Conservation (phyloP, 2,113 vertebrate species). For the Zosterops hypoxanthus region DNA sequence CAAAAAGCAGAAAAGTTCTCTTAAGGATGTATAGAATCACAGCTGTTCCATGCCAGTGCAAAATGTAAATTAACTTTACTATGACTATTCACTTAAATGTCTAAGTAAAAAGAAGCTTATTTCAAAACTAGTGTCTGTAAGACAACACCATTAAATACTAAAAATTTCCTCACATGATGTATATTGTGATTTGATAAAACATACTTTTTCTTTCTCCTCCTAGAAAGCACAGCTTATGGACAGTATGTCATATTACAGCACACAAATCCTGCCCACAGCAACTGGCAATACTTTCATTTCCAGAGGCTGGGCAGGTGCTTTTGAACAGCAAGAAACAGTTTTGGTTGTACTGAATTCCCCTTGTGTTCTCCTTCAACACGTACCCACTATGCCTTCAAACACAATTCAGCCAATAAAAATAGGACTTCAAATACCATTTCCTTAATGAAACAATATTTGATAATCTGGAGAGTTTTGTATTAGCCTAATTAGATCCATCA, state of each 20-base stretch:
- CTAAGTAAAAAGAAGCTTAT: neutral
- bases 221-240: neutral
- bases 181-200: neutral
- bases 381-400: neutral
- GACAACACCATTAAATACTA: neutral
- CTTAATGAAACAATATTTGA: conserved; percentile 51
- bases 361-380: neutral
- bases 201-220: neutral
- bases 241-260: neutral
- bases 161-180: neutral
- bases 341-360: neutral
- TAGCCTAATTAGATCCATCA: conserved; percentile 49
- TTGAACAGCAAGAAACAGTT: neutral
- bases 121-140: neutral
- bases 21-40: neutral
- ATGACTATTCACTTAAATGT: neutral
- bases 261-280: neutral
- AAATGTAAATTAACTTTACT: neutral
- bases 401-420: conserved; percentile 39
- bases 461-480: conserved; percentile 26
- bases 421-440: conserved; percentile 38
- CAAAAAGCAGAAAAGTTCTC: neutral
- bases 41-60: neutral
- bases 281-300: neutral
- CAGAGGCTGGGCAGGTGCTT: neutral